These are phyloP conservation scores for Scaptomyza flava DNA, from an alignment of 2,888 invertebrate genomes.

Conservation along the genomic window DNA sequence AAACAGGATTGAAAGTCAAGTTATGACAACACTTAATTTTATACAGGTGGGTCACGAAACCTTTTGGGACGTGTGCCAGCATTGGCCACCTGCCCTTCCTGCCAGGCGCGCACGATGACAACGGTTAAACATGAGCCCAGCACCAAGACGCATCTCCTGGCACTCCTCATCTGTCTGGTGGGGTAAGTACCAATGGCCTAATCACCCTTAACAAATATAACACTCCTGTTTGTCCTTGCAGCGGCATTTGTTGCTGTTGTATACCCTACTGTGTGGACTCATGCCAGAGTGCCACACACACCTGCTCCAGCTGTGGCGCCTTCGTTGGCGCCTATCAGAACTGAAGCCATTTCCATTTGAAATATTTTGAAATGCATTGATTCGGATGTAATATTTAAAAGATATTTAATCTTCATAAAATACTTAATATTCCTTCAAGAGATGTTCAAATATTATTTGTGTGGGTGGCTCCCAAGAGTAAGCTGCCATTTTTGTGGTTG, in stretches of 20 bases:
- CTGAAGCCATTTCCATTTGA: slow-evolving; percentile 16
- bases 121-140: slow-evolving; percentile 51
- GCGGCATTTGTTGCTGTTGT: slow-evolving; percentile 71
- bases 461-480: too few relatives aligned
- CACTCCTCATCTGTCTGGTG: slow-evolving; percentile 59
- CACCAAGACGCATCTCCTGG: slow-evolving; percentile 74
- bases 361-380: not conserved
- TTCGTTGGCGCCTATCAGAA: slow-evolving; percentile 74
- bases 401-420: not conserved
- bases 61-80: slow-evolving; percentile 51
- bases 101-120: slow-evolving; percentile 59
- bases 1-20: not conserved
- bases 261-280: slow-evolving; percentile 74
- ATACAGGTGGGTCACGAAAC: slow-evolving; percentile 14
- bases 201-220: not conserved
- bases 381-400: not conserved
- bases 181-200: slow-evolving; percentile 42
- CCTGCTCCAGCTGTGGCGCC: slow-evolving; percentile 72
- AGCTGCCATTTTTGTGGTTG: too few relatives aligned
- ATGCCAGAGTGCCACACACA: slow-evolving; percentile 78
- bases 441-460: too few relatives aligned
- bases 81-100: slow-evolving; percentile 68
- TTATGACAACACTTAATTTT: not conserved
- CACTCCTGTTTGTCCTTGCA: slow-evolving; percentile 12
- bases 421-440: not conserved